These are phyloP conservation scores for Procavia capensis DNA, from an alignment of 2,113 vertebrate genomes.

Conservation along the genomic window DNA sequence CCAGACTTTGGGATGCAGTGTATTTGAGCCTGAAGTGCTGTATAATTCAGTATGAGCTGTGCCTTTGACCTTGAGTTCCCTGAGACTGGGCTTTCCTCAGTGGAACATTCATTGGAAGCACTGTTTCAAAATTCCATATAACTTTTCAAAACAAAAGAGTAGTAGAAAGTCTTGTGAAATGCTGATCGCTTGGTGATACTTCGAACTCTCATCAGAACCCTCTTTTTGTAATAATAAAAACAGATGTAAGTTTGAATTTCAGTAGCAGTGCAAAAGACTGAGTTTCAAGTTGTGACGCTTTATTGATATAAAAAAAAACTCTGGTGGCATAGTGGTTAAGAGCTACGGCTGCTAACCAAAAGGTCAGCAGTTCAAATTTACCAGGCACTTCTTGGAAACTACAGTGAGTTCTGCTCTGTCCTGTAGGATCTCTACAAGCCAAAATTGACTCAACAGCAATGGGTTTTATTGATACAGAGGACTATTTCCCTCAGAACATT, in stretches of 20 bases:
- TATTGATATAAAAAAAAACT: too few relatives aligned
- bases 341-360: too few relatives aligned
- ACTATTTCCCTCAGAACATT: not conserved
- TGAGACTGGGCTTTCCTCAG: not conserved
- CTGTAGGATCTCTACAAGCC: too few relatives aligned
- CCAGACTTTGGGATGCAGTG: not conserved
- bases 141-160: slow-evolving; percentile 1
- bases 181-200: not conserved
- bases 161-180: not conserved
- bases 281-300: slow-evolving; percentile 8
- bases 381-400: too few relatives aligned
- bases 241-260: slow-evolving; percentile 34
- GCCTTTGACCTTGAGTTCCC: not conserved
- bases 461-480: slow-evolving; percentile 31
- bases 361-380: too few relatives aligned
- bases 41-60: not conserved
- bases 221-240: slow-evolving; percentile 44
- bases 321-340: too few relatives aligned
- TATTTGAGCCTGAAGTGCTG: not conserved
- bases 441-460: too few relatives aligned
- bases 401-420: too few relatives aligned
- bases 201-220: not conserved
- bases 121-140: not conserved
- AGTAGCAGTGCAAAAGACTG: not conserved
- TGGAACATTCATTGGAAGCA: not conserved